Base-by-base conservation (phyloP, 37 sponge, comb jelly and placozoan genomes). In the Halisarca cf. caerulea region DNA sequence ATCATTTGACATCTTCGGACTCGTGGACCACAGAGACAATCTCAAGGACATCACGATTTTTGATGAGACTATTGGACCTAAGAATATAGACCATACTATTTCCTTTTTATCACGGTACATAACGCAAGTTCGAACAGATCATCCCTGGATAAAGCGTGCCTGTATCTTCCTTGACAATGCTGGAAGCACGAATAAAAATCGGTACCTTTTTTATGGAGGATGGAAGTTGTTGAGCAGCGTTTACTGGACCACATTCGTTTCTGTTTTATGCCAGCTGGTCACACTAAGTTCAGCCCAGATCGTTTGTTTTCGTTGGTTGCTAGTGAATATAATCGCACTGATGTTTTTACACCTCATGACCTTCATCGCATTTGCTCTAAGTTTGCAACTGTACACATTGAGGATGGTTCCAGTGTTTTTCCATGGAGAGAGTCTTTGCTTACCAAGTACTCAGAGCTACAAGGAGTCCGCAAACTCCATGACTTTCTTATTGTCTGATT, bases 1-100 rank as follows among this genome's bases (percentile, higher is more conserved):
- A n/a, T n/a, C n/a, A n/a, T n/a, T n/a, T n/a, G n/a, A n/a, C n/a
- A 15, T 79, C 80, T 88, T 87, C 53, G 87, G 87, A 14, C 61
- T 87, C 37, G 82, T 88, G 37, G 77, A 88, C 54, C 83, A 82
- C 41, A 28, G 77, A 3, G 34, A 71, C 35, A 55, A 82, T 25
- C 59, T 8, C 6, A 28, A 33, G 3, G 36, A 36, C 0, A 61
- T 88, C 3, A 64, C n/a, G n/a, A 3, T 88, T 5, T 88, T 88
- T 59, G 66, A 88, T 60, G 78, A 88, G 71, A 59, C 28, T 2
- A 35, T 87, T 38, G 69, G 81, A 37, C 82, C 87, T 81, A 69
- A 87, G 41, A 82, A 82, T 28, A 82, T 78, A 17, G 83, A 88
- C 55, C 88, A 82, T 44, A 88, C 88, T 38, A 27, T 88, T 14